Base-by-base conservation (phyloP, 2,888 invertebrate species). In the Iphiclides podalirius region DNA sequence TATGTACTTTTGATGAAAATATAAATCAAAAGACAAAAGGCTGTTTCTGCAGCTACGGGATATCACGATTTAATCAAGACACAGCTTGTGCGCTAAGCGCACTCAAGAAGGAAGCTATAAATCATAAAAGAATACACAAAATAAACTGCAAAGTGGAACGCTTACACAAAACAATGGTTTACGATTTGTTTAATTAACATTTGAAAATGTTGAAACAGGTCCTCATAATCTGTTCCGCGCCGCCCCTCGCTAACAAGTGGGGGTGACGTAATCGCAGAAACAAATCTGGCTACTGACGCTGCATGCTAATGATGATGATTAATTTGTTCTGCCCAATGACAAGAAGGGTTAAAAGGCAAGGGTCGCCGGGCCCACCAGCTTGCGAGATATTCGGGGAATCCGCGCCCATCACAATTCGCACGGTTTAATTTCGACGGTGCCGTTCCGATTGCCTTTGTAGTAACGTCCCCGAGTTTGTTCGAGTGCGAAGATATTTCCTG, bases 221-320 rank as follows among this genome's bases (percentile, higher is more conserved):
- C 72, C 75, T 72, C 70, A 54, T 69, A 81, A 81, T 82, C 80
- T 81, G 81, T 77, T 75, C 74, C 58, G 58, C 61, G 61, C 72
- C 75, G n/a, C 75, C 69, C 67, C 61, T 53, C 58, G 58, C 72
- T 82, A 83, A 84, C 85, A 79, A 81, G 76, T 68, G 71, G 76
- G 86, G 88, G 31, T 86, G 84, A 81, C 80, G 80, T 84, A 87
- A 88, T 88, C 88, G 84, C 60, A 80, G 87, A 84, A 87, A 88
- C 88, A 87, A 88, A 88, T 88, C 88, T 85, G 80, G 77, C 83
- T 78, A 82, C 84, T 81, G 77, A 78, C 75, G 67, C 85, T 81
- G 87, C 85, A 88, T 88, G 80, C 84, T 88, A 88, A 88, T 88
- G 88, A 88, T 84, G 84, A 86, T 88, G 88, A 88, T 88, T 88